phyloP scores from a whole-genome alignment of 2,113 vertebrate genomes.

The Bufo gargarizans region DNA sequence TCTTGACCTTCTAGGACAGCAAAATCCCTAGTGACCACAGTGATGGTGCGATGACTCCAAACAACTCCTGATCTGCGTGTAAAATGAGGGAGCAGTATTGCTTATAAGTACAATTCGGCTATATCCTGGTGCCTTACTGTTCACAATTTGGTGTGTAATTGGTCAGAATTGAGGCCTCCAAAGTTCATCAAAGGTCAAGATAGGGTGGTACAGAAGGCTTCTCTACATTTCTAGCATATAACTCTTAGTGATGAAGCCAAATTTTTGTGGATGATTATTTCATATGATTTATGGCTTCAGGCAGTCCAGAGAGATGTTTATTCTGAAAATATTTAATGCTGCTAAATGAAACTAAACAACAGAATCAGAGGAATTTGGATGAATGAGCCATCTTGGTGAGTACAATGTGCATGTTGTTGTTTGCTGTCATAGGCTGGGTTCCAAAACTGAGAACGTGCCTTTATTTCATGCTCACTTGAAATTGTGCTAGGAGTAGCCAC shows the following conservation, averaged over 20 bases:
- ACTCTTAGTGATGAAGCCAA: conserved; percentile 17
- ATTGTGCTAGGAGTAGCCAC: background rate
- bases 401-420: conserved; percentile 32
- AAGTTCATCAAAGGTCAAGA: background rate
- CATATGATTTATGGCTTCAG: conserved; percentile 27
- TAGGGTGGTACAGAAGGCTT: background rate
- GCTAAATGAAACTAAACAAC: conserved; percentile 36
- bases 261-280: conserved; percentile 5
- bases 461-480: conserved; percentile 11
- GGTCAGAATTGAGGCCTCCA: no score
- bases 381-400: conserved; percentile 37
- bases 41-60: no score
- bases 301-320: conserved; percentile 3
- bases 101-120: no score
- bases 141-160: no score
- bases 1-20: no score
- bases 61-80: no score
- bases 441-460: background rate
- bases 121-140: no score
- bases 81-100: no score
- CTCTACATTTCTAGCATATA: background rate
- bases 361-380: conserved; percentile 26
- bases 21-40: no score
- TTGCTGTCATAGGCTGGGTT: conserved; percentile 9
- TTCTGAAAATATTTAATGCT: conserved; percentile 39